Evolutionary conservation across 2,797 vertebrate species (phyloP), one percentile per base, ranked within the genome.

Genomic region (Varecia variegata): DNA sequence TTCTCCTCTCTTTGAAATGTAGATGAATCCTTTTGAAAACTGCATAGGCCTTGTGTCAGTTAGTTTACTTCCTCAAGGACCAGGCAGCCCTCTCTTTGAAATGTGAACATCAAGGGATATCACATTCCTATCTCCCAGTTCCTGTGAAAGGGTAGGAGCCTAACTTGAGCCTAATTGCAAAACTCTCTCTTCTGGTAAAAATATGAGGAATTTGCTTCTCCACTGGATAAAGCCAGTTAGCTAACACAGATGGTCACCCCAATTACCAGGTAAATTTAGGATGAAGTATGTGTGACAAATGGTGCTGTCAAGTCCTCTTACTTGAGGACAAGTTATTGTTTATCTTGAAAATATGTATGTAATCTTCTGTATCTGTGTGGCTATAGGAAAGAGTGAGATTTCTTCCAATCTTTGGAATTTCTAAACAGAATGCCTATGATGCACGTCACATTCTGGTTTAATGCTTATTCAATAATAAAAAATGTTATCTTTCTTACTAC

Each of bases 261-360:
- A 27, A 3, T 90, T 73, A 45, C 56, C 30, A 73, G 56, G 35
- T 79, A 76, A 50, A 81, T 89, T 81, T 86, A 81, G 81, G 27
- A 73, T 70, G 82, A 85, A 52, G 40, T 82, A 1, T 47, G 25
- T 80, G 30, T 92, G 88, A 77, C 54, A 77, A 73, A 71, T 71
- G 60, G 67, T 27, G 1, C 40, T 62, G 10, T n/a, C 6, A 50
- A 32, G 47, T 65, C 62, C 70, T 92, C 45, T 95, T 92, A 30
- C 47, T 80, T 77, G 85, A 86, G 38, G 45, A 84, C 56, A 77
- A 54, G 67, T 87, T 89, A 84, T 65, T 92, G 88, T 68, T 93
- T 85, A 74, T 94, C 73, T 92, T 93, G 67, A 95, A 94, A 73
- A 73, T 54, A 56, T 15, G 14, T 47, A n/a, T 12, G 20, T 58